A percentile compares a stretch with the other conserved stretches of the same genome.
Evolutionary conservation across 2,888 invertebrate genomes (phyloP).

Genomic region (Strigamia crassipes): DNA sequence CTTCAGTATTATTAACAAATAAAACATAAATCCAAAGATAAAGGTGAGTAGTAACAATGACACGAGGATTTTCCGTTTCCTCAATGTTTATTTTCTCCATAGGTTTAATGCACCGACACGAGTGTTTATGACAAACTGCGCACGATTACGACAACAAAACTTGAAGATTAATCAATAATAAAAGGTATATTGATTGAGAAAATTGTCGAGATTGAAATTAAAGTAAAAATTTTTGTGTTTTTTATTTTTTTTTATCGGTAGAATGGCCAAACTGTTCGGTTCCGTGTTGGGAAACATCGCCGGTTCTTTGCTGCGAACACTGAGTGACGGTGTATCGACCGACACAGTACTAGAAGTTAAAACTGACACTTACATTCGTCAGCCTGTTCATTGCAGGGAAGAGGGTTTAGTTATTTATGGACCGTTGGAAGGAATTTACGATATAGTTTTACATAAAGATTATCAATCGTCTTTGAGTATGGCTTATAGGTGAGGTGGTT

Average conservation of each 20-base stretch:
- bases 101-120: not conserved
- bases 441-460: slow-evolving; percentile 52
- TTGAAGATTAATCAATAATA: not conserved
- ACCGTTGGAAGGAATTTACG: slow-evolving; percentile 59
- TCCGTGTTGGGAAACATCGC: slow-evolving; percentile 50
- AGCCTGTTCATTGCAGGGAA: slow-evolving; percentile 73
- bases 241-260: not conserved
- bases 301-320: slow-evolving; percentile 46
- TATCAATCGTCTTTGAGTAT: slow-evolving; percentile 69
- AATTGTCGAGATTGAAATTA: not conserved
- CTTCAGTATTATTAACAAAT: no score
- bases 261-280: slow-evolving; percentile 50
- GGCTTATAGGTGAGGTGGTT: slow-evolving; percentile 68
- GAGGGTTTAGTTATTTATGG: slow-evolving; percentile 79
- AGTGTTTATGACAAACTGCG: not conserved
- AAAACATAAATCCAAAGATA: no score
- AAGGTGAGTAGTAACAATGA: no score
- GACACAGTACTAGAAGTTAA: slow-evolving; percentile 76
- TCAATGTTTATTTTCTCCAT: not conserved
- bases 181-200: not conserved
- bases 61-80: no score
- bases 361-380: slow-evolving; percentile 72
- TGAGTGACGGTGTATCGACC: slow-evolving; percentile 57
- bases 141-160: no score
- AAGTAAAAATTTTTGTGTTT: not conserved